Conservation (phyloP, 2,797 vertebrate species). For the Artibeus jamaicensis region DNA sequence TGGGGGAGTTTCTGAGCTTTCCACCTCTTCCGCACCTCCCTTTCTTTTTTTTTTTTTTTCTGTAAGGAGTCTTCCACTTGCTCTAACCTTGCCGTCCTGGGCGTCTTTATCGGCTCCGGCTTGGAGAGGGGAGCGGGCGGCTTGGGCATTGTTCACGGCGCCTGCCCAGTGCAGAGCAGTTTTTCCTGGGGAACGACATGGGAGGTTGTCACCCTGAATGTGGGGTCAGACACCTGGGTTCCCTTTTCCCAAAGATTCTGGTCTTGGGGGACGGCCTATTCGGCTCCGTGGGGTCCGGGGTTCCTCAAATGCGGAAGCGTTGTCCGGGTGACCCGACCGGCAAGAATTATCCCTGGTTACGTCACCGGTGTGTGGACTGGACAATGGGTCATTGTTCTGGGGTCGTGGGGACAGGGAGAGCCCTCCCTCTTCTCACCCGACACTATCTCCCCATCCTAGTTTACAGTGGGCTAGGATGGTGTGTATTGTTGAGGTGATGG, state of each 20-base stretch:
- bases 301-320: conserved; percentile 47
- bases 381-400: conserved; percentile 75
- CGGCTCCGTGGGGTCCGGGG: not conserved
- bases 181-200: conserved; percentile 83
- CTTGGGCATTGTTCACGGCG: conserved; percentile 90
- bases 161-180: conserved; percentile 94
- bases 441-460: not conserved
- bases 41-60: no score
- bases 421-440: not conserved
- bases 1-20: conserved; percentile 52
- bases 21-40: conserved; percentile 45
- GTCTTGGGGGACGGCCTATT: not conserved
- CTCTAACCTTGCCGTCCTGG: conserved; percentile 90
- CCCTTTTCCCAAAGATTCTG: conserved; percentile 43
- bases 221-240: not conserved
- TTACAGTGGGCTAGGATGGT: not conserved
- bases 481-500: not conserved
- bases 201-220: not conserved
- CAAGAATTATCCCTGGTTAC: conserved; percentile 55
- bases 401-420: not conserved
- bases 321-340: conserved; percentile 8
- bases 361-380: no score
- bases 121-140: conserved; percentile 88
- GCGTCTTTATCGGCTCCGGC: conserved; percentile 90
- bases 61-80: conserved; percentile 46